Base-by-base conservation (phyloP, 2,797 vertebrate genomes). In the Chloroceryle amazona region DNA sequence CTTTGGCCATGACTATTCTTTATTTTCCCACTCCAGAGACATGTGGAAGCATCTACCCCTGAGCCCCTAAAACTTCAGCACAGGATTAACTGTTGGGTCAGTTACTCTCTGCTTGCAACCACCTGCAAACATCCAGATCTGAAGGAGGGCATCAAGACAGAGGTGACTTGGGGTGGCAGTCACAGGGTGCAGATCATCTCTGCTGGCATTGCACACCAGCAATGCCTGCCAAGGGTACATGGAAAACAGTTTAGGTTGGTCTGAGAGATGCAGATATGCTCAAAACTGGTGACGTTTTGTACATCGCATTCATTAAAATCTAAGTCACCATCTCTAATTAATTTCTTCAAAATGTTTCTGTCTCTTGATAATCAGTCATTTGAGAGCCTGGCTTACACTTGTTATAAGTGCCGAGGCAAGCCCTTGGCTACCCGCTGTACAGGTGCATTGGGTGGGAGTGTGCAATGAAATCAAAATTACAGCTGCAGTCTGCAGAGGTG, bases 391-490 rank as follows among this genome's bases (percentile, higher is more conserved):
- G 29, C 39, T 87, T 62, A 71, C 22, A 39, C 61, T 68, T 33
- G 63, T 20, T 37, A 44, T 13, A 26, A 22, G 7, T 23, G 4
- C 49, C 0, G 2, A 79, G 80, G 75, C 3, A 14, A 82, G 81
- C 29, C 8, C 47, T 31, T 66, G 25, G 85, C 74, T 57, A 74
- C 87, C 49, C 0, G 0, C 41, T 29, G 42, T 16, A 35, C 63
- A 4, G 0, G 0, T 2, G 58, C n/a, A 25, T 7, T 2, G 1
- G 5, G 51, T 3, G 0, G 37, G 63, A 93, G 44, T 3, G 42
- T 4, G 13, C 54, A 57, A 13, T 0, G 2, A 33, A 61, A 85
- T 66, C 28, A 61, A 82, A 95, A 78, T n/a, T 80, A 19, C 63
- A 86, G 65, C 60, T 13, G 60, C 0, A 2, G 10, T 41, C 85